Base-by-base conservation (phyloP, 2,113 vertebrate genomes). In the Saguinus midas region DNA sequence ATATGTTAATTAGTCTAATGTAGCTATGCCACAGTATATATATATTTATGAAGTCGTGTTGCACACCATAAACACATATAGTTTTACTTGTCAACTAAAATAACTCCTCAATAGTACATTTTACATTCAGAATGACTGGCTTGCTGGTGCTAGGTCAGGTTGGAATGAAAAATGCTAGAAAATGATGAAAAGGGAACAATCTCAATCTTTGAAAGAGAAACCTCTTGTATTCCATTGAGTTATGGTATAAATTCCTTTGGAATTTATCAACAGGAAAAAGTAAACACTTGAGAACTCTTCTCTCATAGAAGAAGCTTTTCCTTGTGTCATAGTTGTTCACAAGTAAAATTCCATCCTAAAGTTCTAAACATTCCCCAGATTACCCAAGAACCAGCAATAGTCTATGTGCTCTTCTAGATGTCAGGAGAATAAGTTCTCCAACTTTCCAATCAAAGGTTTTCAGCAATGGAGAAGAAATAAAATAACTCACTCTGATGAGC, bases 371-470 rank as follows among this genome's bases (percentile, higher is more conserved):
- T 87, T 81, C 2, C 1, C 35, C 45, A 13, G 20, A 72, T 93
- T 75, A 57, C 50, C 45, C 27, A 73, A 75, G 72, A 95, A 70
- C 2, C 4, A 92, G 27, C 5, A 66, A 50, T 6, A 21, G 43
- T 92, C n/a, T 68, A 76, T 25, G 5, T 88, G 45, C 7, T 94
- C 55, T 79, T 93, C 35, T 84, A 70, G 11, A 81, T 87, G 43
- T 27, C 25, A 23, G 32, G 37, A 94, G 75, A 89, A 92, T 20
- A 84, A 95, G 18, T 66, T 50, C 52, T 95, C 96, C 48, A 96
- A 84, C 32, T 87, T 98, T 95, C 61, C 57, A 85, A 78, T 50
- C 12, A 43, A 96, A 97, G 40, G 72, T 95, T 87, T 90, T 25
- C 45, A 93, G 40, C 32, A 70, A 68, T 14, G 20, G 87, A 81